Evolutionary conservation across 2,113 vertebrate species (phyloP).

Genomic region (Todiramphus chloris): DNA sequence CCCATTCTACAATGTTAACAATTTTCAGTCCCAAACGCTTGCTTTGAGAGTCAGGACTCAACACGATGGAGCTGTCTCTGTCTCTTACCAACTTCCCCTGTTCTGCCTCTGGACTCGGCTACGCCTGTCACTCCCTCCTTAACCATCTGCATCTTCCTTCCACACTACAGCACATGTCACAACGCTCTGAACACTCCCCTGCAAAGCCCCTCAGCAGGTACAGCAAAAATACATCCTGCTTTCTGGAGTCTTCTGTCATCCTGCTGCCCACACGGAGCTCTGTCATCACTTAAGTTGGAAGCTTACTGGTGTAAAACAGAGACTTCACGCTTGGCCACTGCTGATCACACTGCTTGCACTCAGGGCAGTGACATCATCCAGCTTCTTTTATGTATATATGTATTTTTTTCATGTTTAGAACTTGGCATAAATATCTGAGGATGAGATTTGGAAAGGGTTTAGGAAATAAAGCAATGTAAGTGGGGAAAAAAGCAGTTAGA

Average conservation of each 20-base stretch:
- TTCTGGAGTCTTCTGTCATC: neutral
- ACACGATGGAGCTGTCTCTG: neutral
- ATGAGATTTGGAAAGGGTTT: conserved; percentile 24
- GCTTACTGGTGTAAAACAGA: neutral
- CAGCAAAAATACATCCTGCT: fast-evolving
- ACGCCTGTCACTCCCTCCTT: neutral
- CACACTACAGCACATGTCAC: fast-evolving
- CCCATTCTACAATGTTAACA: neutral
- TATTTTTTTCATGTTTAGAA: neutral
- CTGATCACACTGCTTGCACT: neutral
- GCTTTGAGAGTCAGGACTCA: neutral
- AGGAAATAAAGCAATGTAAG: neutral
- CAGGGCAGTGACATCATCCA: conserved; percentile 14
- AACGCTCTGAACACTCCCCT: neutral
- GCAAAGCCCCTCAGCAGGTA: neutral
- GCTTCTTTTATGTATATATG: neutral
- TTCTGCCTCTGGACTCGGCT: neutral
- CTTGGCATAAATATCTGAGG: neutral
- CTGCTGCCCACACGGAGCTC: neutral
- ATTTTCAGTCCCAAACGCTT: neutral
- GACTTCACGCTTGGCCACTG: neutral
- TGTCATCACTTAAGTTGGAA: neutral
- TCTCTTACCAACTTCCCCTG: neutral
- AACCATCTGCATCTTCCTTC: neutral
- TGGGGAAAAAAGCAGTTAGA: neutral